phyloP scores from a whole-genome alignment of 2,888 invertebrate genomes.

The Platycheirus albimanus region DNA sequence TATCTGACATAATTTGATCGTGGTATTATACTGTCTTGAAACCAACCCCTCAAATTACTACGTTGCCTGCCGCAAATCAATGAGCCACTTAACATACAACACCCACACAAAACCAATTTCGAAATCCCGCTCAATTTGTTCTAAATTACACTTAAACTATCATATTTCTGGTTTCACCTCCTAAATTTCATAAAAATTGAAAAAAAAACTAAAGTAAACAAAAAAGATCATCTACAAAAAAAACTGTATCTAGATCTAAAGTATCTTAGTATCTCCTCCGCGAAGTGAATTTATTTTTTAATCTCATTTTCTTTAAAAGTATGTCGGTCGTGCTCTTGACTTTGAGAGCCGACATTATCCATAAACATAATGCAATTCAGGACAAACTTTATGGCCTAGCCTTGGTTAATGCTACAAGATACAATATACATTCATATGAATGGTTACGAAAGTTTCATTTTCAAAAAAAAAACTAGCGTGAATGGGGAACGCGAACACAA shows the following conservation, averaged over 20 bases:
- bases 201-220: neutral
- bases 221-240: neutral
- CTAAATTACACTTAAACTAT: neutral
- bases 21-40: too few relatives aligned
- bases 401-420: slow-evolving; percentile 40
- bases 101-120: slow-evolving; percentile 1
- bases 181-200: slow-evolving; percentile 16
- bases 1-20: too few relatives aligned
- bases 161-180: neutral
- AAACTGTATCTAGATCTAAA: neutral
- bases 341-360: slow-evolving; percentile 56
- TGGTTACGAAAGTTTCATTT: slow-evolving; percentile 58
- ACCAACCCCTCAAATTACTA: too few relatives aligned
- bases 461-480: slow-evolving; percentile 30
- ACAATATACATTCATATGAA: neutral
- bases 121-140: slow-evolving; percentile 5
- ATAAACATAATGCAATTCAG: slow-evolving; percentile 51
- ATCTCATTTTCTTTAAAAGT: slow-evolving; percentile 32
- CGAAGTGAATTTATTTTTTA: slow-evolving; percentile 23
- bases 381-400: slow-evolving; percentile 54
- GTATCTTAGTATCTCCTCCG: too few relatives aligned
- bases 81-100: neutral
- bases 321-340: slow-evolving; percentile 65
- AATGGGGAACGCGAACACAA: slow-evolving; percentile 15
- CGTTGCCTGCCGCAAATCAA: neutral